These are phyloP conservation scores for Salvelinus fontinalis DNA, from an alignment of 2,113 vertebrate species.

Conservation along the genomic window DNA sequence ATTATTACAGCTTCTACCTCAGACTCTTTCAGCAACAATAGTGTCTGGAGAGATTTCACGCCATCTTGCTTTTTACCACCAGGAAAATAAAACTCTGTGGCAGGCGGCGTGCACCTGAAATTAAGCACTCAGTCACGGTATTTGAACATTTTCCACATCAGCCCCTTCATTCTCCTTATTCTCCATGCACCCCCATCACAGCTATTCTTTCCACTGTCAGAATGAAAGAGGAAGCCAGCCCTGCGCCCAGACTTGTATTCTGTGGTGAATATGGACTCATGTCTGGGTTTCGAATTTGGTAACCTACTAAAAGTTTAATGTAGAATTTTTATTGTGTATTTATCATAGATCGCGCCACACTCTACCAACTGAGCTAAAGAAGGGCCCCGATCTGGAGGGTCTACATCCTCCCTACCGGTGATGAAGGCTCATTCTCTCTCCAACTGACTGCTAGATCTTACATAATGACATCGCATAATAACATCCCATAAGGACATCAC, in stretches of 20 bases:
- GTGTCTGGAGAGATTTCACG: conserved; percentile 29
- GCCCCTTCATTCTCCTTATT: conserved; percentile 19
- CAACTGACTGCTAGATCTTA: conserved; percentile 17
- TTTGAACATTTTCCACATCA: conserved; percentile 61
- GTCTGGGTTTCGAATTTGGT: too few relatives aligned
- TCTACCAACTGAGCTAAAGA: background rate
- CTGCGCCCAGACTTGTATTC: too few relatives aligned
- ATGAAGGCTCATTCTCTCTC: conserved; percentile 31
- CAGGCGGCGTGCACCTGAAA: conserved; percentile 38
- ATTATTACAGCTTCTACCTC: background rate
- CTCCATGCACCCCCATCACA: conserved; percentile 27
- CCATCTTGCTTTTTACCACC: conserved; percentile 36
- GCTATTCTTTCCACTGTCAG: conserved; percentile 27
- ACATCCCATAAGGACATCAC: conserved; percentile 30
- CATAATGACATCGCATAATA: background rate
- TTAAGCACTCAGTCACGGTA: conserved; percentile 47
- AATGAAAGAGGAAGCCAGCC: too few relatives aligned
- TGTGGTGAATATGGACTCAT: too few relatives aligned
- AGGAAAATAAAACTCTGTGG: conserved; percentile 50
- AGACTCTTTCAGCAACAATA: conserved; percentile 7
- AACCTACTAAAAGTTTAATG: too few relatives aligned
- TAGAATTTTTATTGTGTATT: too few relatives aligned
- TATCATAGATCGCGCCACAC: too few relatives aligned
- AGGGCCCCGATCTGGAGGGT: background rate
- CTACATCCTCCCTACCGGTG: conserved; percentile 23